Base-by-base conservation (phyloP, 2,888 invertebrate species). In the Epinotia nisella region DNA sequence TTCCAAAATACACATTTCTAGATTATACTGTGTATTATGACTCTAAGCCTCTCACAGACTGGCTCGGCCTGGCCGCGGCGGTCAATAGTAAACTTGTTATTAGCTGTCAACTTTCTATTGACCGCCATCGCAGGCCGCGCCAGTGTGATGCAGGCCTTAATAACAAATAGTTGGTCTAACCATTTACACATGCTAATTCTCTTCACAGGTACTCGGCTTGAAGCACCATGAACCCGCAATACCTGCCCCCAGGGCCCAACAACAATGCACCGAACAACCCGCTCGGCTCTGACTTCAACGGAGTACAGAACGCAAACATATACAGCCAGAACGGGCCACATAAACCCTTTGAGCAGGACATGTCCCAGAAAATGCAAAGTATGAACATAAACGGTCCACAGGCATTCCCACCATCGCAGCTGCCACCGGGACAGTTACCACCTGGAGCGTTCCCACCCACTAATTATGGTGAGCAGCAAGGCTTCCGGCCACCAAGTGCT, bases 191-290 rank as follows among this genome's bases (percentile, higher is more conserved):
- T n/a, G n/a, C n/a, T 17, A 53, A 19, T 19, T 53, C 71, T 61
- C 24, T 60, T 84, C 85, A n/a, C 80, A 90, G 90, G 84, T 79
- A 77, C 75, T 69, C 80, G 87, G 88, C 87, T 87, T 81, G 78
- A 81, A 77, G 79, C 71, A 91, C 90, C 91, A 94, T 94, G 94
- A 94, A 94, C 81, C 92, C 94, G 66, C 93, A 94, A 76, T 94
- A 90, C 78, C 85, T 89, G 75, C 91, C 92, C 24, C 92, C 92
- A 39, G 94, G 94, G 71, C 91, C 90, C 78, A 93, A 92, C 75
- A 94, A 94, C 75, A 93, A 93, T 80, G 84, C 89, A 74, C 93
- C 92, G 55, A 84, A 67, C 70, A 93, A 93, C 77, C 91, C 92
- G 0, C 78, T 90, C 35, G 81, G 82, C 70, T 80, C 83, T 4